Percentiles rank a stretch among this genome's conserved stretches.
Evolutionary conservation across 2,888 invertebrate genomes (phyloP).

Genomic region (Meteorus colon): DNA sequence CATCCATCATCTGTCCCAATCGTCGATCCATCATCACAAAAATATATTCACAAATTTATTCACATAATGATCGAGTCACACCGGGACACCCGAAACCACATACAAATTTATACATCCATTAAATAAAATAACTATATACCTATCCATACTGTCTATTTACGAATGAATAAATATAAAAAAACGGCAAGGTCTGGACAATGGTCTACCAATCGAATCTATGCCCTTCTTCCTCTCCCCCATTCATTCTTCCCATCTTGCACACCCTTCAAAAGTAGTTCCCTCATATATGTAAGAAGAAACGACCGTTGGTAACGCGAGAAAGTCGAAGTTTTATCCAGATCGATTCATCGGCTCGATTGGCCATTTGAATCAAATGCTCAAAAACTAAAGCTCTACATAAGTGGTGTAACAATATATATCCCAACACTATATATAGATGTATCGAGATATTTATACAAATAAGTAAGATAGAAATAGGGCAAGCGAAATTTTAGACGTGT

Average conservation of each 20-base stretch:
- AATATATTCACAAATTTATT: constrained; percentile 30
- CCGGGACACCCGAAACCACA: constrained; percentile 14
- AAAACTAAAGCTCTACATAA: constrained; percentile 11
- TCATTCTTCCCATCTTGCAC: background rate
- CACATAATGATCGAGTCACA: constrained; percentile 36
- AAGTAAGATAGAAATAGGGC: constrained; percentile 12
- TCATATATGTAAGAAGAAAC: constrained; percentile 22
- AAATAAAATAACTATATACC: background rate
- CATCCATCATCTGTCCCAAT: constrained; percentile 34
- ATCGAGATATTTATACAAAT: background rate
- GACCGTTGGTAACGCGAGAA: constrained; percentile 20
- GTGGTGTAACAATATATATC: background rate
- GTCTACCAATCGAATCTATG: constrained; percentile 32
- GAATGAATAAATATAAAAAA: constrained; percentile 31
- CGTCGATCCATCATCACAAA: constrained; percentile 34
- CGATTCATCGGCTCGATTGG: constrained; percentile 30
- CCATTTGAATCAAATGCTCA: constrained; percentile 13
- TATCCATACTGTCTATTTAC: constrained; percentile 15
- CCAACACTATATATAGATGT: background rate
- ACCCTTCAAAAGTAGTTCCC: constrained; percentile 5
- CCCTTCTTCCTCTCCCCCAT: background rate
- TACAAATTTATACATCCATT: constrained; percentile 13
- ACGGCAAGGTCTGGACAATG: constrained; percentile 19
- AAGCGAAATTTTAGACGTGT: constrained; percentile 41
- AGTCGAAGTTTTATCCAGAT: constrained; percentile 19